A percentile compares a stretch with the other conserved stretches of the same genome.
Conservation (phyloP, 2,888 invertebrate species). For the Lasioglossum pauxillum region DNA sequence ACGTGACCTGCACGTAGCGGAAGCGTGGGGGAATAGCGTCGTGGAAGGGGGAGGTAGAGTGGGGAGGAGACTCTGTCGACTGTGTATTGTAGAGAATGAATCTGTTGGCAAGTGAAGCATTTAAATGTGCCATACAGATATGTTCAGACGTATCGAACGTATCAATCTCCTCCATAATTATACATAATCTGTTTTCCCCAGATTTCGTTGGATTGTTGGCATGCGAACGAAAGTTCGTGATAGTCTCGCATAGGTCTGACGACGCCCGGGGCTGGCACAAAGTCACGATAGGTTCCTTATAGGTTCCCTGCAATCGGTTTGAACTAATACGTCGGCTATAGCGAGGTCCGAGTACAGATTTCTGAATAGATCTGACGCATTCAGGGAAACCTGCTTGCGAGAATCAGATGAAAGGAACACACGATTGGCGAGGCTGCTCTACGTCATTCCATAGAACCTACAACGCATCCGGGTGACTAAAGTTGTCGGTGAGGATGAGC, state of each 20-base stretch:
- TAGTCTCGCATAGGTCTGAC: conserved; percentile 40
- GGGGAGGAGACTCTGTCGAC: no score
- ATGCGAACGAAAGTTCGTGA: conserved; percentile 68
- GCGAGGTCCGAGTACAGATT: conserved; percentile 30
- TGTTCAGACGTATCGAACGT: conserved; percentile 1
- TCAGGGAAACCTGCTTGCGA: conserved; percentile 50
- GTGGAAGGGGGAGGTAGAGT: no score
- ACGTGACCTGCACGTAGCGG: no score
- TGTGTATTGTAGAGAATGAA: neutral
- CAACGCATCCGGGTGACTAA: conserved; percentile 23
- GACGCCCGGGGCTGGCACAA: conserved; percentile 39
- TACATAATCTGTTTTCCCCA: conserved; percentile 54
- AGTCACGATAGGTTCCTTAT: conserved; percentile 61
- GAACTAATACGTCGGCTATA: conserved; percentile 24
- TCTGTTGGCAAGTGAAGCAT: neutral
- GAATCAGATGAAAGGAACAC: neutral
- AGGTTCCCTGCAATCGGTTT: conserved; percentile 51
- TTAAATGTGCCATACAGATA: neutral
- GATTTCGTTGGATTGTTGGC: conserved; percentile 60
- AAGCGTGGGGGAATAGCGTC: no score
- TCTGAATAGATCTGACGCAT: conserved; percentile 53
- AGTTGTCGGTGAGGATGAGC: conserved; percentile 29
- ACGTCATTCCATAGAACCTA: conserved; percentile 30
- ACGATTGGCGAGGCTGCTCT: conserved; percentile 3
- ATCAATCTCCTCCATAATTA: conserved; percentile 35